phyloP scores from a whole-genome alignment of 2,113 vertebrate species.

The Onychorhynchus coronatus region DNA sequence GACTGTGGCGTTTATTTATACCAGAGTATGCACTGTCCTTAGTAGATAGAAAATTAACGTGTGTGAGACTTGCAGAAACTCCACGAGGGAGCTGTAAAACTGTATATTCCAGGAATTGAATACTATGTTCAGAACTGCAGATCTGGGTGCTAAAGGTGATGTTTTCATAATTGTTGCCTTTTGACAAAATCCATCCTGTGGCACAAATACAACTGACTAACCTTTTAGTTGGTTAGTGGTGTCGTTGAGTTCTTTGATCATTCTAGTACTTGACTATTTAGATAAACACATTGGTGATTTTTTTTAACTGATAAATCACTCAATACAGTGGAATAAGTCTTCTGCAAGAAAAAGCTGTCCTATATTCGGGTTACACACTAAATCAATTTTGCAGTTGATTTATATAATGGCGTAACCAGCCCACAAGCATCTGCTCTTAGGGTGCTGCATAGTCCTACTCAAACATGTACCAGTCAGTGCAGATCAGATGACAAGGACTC shows the following conservation, averaged over 20 bases:
- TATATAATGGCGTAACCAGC: slow-evolving; percentile 52
- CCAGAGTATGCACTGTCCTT: neutral
- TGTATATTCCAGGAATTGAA: neutral
- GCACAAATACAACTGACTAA: neutral
- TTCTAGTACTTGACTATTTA: neutral
- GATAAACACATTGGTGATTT: neutral
- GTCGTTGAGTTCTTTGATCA: neutral
- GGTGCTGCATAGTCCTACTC: neutral
- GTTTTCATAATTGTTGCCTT: neutral
- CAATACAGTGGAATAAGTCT: neutral
- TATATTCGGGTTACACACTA: neutral
- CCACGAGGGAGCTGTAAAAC: neutral
- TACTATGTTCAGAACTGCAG: neutral
- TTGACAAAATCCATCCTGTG: neutral
- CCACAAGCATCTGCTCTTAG: slow-evolving; percentile 45
- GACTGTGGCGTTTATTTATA: neutral
- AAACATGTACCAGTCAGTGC: neutral
- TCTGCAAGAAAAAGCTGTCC: slow-evolving; percentile 1
- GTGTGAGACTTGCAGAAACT: neutral
- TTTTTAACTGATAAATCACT: neutral
- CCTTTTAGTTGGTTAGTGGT: neutral
- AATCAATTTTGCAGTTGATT: slow-evolving; percentile 24
- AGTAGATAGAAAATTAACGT: neutral
- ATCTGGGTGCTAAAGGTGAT: neutral
- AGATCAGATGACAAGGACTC: slow-evolving; percentile 1